Conservation (phyloP, 2,797 vertebrate genomes). For the Botia kubotai region DNA sequence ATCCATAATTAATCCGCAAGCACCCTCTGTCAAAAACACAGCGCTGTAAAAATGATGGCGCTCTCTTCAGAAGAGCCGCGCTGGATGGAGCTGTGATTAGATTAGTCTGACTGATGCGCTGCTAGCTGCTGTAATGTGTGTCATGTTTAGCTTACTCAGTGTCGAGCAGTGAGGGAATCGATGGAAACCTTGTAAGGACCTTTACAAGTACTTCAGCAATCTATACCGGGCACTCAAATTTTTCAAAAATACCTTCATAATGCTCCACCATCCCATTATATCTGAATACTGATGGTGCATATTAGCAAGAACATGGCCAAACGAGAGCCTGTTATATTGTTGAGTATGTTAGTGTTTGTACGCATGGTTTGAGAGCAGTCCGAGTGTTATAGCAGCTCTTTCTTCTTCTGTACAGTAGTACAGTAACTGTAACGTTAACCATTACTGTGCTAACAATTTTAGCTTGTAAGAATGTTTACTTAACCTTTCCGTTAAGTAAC, state of each 20-base stretch:
- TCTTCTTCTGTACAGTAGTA: neutral
- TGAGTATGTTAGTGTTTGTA: slow-evolving; percentile 23
- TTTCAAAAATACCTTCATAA: slow-evolving; percentile 31
- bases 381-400: neutral
- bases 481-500: too few species aligned
- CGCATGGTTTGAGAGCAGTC: neutral
- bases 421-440: neutral
- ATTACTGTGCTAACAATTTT: neutral
- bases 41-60: slow-evolving; percentile 32
- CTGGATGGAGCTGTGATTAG: slow-evolving; percentile 54
- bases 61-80: slow-evolving; percentile 26
- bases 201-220: slow-evolving; percentile 55
- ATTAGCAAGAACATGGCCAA: slow-evolving; percentile 26
- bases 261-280: slow-evolving; percentile 36
- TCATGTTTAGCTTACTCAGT: slow-evolving; percentile 58
- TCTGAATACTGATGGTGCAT: slow-evolving; percentile 19
- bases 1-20: slow-evolving; percentile 46
- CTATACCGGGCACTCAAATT: slow-evolving; percentile 31
- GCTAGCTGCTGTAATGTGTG: slow-evolving; percentile 52
- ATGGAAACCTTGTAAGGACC: slow-evolving; percentile 60
- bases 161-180: slow-evolving; percentile 42
- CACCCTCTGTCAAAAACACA: slow-evolving; percentile 36
- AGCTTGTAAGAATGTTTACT: too few species aligned
- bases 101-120: slow-evolving; percentile 56
- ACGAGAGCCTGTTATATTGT: slow-evolving; percentile 19